Evolutionary conservation across 2,888 invertebrate species (phyloP).

Genomic region (Rotaria macrura): DNA sequence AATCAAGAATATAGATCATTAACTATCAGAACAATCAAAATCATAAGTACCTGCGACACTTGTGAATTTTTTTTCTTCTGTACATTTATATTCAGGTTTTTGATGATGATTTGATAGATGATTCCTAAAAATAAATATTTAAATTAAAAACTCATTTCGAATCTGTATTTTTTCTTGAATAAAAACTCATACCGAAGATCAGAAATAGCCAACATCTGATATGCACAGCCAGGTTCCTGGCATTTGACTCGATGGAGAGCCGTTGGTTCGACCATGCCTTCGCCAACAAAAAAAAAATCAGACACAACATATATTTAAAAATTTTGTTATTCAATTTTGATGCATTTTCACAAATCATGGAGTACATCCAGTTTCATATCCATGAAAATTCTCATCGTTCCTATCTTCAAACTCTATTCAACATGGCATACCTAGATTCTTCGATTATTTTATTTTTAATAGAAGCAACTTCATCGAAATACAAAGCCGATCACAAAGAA

Average conservation of each 20-base stretch:
- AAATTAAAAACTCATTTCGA: background rate
- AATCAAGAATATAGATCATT: too few species aligned
- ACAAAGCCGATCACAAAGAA: too few species aligned
- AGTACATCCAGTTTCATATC: too few species aligned
- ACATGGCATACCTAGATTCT: too few species aligned
- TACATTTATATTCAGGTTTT: constrained; percentile 1
- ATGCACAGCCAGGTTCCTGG: background rate
- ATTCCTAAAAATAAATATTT: background rate
- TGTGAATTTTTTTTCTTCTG: constrained; percentile 15
- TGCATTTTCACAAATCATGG: too few species aligned
- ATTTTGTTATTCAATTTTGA: background rate
- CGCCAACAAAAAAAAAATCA: background rate
- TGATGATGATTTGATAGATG: constrained; percentile 10
- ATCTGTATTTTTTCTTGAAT: too few species aligned
- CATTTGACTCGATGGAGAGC: constrained; percentile 13
- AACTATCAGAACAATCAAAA: background rate
- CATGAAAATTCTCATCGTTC: too few species aligned
- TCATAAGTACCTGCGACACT: background rate
- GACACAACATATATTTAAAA: background rate
- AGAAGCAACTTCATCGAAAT: too few species aligned
- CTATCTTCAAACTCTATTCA: too few species aligned
- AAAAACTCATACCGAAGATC: background rate
- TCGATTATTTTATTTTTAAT: too few species aligned
- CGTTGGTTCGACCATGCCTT: constrained; percentile 17
- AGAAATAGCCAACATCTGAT: constrained; percentile 13